Conservation (phyloP, 1,140 invertebrate genomes). For the Papilio polytes region DNA sequence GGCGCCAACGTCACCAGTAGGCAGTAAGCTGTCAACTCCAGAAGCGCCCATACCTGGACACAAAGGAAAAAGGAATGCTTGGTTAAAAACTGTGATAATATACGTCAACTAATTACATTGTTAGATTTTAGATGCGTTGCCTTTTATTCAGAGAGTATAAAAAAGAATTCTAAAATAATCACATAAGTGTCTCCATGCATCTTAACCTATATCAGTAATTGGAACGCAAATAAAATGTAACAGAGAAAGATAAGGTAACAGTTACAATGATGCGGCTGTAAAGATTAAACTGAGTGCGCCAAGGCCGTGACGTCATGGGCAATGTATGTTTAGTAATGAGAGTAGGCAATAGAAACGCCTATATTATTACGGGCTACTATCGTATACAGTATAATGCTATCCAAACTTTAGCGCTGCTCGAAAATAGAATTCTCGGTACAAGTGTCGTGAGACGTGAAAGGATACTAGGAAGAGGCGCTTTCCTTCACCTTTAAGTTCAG, state of each 20-base stretch:
- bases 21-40: conserved; percentile 64
- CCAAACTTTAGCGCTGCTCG: neutral
- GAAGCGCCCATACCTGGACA: conserved; percentile 67
- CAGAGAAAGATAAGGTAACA: neutral
- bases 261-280: conserved; percentile 10
- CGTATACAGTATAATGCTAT: neutral
- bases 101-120: too few relatives aligned
- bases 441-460: too few relatives aligned
- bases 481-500: neutral
- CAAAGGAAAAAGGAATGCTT: neutral
- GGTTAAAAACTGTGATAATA: too few relatives aligned
- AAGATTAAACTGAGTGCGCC: conserved; percentile 30
- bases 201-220: neutral
- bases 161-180: too few relatives aligned
- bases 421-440: too few relatives aligned
- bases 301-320: conserved; percentile 14
- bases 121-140: too few relatives aligned
- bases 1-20: conserved; percentile 68
- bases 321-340: conserved; percentile 18
- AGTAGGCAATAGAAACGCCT: neutral
- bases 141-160: neutral
- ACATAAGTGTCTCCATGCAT: too few relatives aligned
- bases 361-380: neutral
- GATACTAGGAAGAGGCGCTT: too few relatives aligned
- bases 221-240: neutral